A percentile compares a stretch with the other conserved stretches of the same genome.
Conservation (phyloP, 2,888 invertebrate species). For the Coenonympha glycerion region DNA sequence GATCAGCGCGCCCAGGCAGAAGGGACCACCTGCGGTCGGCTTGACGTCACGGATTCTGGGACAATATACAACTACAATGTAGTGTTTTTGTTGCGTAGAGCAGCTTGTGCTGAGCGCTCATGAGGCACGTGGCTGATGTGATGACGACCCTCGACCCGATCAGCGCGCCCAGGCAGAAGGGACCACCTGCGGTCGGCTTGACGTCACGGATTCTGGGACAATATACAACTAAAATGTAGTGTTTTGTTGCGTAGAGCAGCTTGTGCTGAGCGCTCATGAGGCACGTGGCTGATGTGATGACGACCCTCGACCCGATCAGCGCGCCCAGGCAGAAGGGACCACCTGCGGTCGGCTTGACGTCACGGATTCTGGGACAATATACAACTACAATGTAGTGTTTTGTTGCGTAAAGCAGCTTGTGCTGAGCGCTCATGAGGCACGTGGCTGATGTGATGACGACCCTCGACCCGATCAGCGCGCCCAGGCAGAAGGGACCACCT, state of each 20-base stretch:
- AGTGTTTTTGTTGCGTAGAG: too few species aligned
- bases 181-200: constrained; percentile 1
- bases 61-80: too few species aligned
- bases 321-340: constrained; percentile 27
- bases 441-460: constrained; percentile 27
- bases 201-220: constrained; percentile 8
- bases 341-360: not conserved
- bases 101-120: constrained; percentile 11
- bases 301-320: constrained; percentile 23
- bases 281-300: constrained; percentile 28
- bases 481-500: constrained; percentile 24
- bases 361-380: constrained; percentile 10
- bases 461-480: constrained; percentile 25
- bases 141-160: constrained; percentile 25
- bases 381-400: too few species aligned
- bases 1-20: constrained; percentile 28
- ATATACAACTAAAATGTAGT: too few species aligned
- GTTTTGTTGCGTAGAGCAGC: constrained; percentile 24
- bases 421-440: constrained; percentile 22
- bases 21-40: constrained; percentile 10
- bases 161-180: constrained; percentile 28
- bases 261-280: constrained; percentile 15
- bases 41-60: constrained; percentile 8
- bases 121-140: constrained; percentile 27
- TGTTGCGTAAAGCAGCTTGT: constrained; percentile 22